Percentiles rank a stretch among this genome's conserved stretches.
Evolutionary conservation across 2,888 invertebrate species (phyloP).

Genomic region (Philopedon plagiatum): DNA sequence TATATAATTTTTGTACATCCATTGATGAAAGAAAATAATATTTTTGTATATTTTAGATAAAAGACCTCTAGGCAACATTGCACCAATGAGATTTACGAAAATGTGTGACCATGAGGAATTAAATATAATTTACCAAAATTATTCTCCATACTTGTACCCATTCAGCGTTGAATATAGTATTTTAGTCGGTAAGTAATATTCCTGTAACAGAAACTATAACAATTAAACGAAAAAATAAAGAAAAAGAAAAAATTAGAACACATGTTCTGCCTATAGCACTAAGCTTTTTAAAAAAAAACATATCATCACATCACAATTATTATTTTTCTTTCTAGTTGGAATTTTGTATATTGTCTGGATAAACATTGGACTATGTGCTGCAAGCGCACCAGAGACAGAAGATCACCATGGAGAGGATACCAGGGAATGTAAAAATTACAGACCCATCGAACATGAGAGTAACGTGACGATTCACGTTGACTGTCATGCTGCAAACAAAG

Average conservation of each 20-base stretch:
- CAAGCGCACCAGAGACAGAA: conserved; percentile 57
- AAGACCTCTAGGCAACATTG: conserved; percentile 5
- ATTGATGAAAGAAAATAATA: too few relatives aligned
- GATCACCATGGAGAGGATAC: conserved; percentile 38
- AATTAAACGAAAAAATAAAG: too few relatives aligned
- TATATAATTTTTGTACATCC: too few relatives aligned
- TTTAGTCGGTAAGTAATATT: conserved; percentile 77
- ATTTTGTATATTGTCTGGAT: conserved; percentile 83
- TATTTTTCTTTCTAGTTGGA: conserved; percentile 73
- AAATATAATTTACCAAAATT: conserved; percentile 72
- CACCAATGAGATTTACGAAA: conserved; percentile 55
- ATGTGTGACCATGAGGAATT: conserved; percentile 70
- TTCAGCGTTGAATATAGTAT: conserved; percentile 87
- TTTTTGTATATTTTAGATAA: conserved; percentile 60
- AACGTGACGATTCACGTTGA: conserved; percentile 72
- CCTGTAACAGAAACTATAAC: too few relatives aligned
- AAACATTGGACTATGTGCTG: conserved; percentile 75
- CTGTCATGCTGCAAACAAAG: conserved; percentile 83
- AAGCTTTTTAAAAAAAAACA: background rate
- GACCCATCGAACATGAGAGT: conserved; percentile 56
- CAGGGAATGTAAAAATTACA: conserved; percentile 43
- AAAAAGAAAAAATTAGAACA: background rate
- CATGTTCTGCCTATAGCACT: too few relatives aligned
- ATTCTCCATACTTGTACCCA: conserved; percentile 84
- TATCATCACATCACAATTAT: background rate